These are phyloP conservation scores for Manduca sexta DNA, from an alignment of 1,140 invertebrate species.

Conservation along the genomic window DNA sequence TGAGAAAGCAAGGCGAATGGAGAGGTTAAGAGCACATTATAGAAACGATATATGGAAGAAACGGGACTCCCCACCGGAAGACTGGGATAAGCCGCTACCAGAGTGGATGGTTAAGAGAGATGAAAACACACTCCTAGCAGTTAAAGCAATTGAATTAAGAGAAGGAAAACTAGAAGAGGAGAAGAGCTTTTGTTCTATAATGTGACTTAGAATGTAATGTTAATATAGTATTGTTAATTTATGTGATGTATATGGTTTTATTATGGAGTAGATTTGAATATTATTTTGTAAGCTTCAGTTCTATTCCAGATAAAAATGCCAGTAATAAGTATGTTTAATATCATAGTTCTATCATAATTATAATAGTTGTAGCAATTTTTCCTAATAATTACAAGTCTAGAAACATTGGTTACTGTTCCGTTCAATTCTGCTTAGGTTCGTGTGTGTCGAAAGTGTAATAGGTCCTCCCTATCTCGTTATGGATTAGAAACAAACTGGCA, in stretches of 20 bases:
- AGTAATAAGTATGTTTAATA: too few species aligned
- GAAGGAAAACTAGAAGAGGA: slow-evolving; percentile 54
- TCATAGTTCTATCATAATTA: too few species aligned
- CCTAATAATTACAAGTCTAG: too few species aligned
- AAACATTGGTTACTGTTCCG: too few species aligned
- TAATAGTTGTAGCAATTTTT: too few species aligned
- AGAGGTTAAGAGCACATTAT: slow-evolving; percentile 78
- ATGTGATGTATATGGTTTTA: neutral
- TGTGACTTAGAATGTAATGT: slow-evolving; percentile 32
- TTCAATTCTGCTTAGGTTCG: too few species aligned
- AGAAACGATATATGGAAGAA: slow-evolving; percentile 86
- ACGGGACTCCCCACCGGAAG: slow-evolving; percentile 80
- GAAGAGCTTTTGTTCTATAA: slow-evolving; percentile 50
- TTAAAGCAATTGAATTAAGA: slow-evolving; percentile 77
- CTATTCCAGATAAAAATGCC: too few species aligned
- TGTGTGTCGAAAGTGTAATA: too few species aligned
- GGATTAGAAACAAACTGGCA: too few species aligned
- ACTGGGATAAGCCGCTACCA: slow-evolving; percentile 87
- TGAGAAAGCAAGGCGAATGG: slow-evolving; percentile 77
- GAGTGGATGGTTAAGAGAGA: slow-evolving; percentile 80
- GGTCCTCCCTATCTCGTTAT: too few species aligned
- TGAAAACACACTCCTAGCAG: slow-evolving; percentile 77
- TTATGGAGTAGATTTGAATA: too few species aligned
- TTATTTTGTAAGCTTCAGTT: too few species aligned
- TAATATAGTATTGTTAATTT: neutral